Percentiles rank a stretch among this genome's conserved stretches.
phyloP scores from a whole-genome alignment of 2,113 vertebrate genomes.

The Isichthys henryi region DNA sequence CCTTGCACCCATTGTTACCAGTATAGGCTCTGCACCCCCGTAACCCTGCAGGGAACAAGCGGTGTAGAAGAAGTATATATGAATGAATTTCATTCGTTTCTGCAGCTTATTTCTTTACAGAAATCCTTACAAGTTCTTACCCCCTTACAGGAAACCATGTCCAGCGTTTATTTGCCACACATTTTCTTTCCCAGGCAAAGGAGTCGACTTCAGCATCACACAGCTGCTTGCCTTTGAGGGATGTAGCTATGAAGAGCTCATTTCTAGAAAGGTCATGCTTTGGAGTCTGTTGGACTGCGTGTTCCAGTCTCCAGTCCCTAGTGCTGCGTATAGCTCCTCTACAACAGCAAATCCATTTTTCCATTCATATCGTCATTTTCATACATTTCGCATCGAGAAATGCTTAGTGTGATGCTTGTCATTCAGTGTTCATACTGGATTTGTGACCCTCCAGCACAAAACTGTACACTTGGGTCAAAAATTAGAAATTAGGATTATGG shows the following conservation, averaged over 20 bases:
- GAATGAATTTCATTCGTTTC: not conserved
- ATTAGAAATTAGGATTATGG: no score
- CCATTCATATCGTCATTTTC: not conserved
- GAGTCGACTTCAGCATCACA: not conserved
- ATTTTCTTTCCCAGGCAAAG: not conserved
- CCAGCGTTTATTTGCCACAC: not conserved
- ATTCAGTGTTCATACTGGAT: not conserved
- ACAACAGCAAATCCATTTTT: not conserved
- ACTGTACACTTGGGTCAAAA: no score
- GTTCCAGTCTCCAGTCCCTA: not conserved
- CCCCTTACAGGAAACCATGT: not conserved
- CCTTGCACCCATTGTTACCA: not conserved
- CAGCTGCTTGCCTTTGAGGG: not conserved
- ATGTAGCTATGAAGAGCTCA: not conserved
- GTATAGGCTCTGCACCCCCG: not conserved
- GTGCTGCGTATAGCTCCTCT: not conserved
- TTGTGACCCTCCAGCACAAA: no score
- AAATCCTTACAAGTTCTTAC: not conserved
- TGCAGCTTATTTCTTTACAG: not conserved
- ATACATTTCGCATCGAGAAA: not conserved
- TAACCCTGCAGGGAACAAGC: not conserved
- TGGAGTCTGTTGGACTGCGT: not conserved
- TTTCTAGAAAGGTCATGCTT: not conserved
- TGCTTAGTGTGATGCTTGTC: not conserved
- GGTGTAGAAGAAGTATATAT: not conserved